A percentile compares a stretch with the other conserved stretches of the same genome.
Evolutionary conservation across 2,888 invertebrate genomes (phyloP).

Genomic region (Limenitis arthemis): DNA sequence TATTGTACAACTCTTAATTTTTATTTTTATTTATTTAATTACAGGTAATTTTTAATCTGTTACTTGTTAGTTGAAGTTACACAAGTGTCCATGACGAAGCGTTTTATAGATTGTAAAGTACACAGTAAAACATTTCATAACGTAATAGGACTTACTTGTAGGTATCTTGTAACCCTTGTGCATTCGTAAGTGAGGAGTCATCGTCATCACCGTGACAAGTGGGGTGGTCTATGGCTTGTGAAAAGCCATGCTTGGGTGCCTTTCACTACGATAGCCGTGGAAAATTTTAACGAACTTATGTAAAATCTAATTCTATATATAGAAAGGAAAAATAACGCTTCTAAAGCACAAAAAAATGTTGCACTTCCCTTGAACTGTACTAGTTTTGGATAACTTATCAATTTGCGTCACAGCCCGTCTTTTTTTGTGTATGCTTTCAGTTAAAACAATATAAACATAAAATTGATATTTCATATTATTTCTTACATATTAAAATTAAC

Average conservation of each 20-base stretch:
- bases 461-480: neutral
- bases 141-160: conserved; percentile 4
- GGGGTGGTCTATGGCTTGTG: conserved; percentile 65
- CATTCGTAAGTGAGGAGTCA: conserved; percentile 36
- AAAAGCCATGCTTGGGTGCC: conserved; percentile 56
- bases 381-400: conserved; percentile 62
- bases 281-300: conserved; percentile 37
- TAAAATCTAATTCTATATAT: neutral
- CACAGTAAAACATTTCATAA: conserved; percentile 3
- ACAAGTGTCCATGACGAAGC: conserved; percentile 22
- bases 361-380: conserved; percentile 59
- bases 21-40: too few species aligned
- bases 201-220: conserved; percentile 62
- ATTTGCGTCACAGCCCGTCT: conserved; percentile 56
- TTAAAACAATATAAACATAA: neutral
- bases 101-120: conserved; percentile 9
- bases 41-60: neutral
- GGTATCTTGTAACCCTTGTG: conserved; percentile 25
- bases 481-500: neutral
- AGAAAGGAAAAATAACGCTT: neutral
- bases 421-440: conserved; percentile 19
- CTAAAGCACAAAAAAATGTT: neutral
- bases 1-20: too few species aligned
- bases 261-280: conserved; percentile 38
- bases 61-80: neutral